phyloP scores from a whole-genome alignment of 2,888 invertebrate genomes.

The Spisula solida region DNA sequence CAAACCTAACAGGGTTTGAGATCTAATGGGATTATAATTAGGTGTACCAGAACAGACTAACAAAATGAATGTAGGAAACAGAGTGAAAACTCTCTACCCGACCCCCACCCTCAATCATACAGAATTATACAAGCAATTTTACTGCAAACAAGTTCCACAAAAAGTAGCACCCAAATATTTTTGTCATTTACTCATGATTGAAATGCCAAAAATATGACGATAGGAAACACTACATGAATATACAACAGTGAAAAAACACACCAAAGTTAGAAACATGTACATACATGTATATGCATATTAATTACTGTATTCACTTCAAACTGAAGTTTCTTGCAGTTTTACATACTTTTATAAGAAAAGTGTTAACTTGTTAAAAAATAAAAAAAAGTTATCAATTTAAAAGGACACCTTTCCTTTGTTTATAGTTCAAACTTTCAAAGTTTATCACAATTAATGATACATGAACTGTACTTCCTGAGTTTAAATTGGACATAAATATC shows the following conservation, averaged over 20 bases:
- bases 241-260: neutral
- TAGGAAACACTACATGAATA: neutral
- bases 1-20: too few relatives aligned
- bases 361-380: neutral
- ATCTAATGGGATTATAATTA: too few relatives aligned
- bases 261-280: neutral
- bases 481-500: conserved; percentile 28
- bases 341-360: conserved; percentile 6
- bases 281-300: neutral
- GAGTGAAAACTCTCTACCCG: too few relatives aligned
- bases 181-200: neutral
- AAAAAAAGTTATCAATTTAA: neutral
- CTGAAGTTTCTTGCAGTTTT: neutral
- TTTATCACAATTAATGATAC: conserved; percentile 37
- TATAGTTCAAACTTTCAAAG: conserved; percentile 10
- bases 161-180: neutral
- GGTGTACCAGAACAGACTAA: too few relatives aligned
- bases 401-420: conserved; percentile 28
- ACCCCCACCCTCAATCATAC: neutral
- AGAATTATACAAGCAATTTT: neutral
- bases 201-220: neutral
- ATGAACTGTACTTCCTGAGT: conserved; percentile 20
- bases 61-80: too few relatives aligned
- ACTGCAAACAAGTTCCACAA: neutral
- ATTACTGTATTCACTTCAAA: neutral